Conservation (phyloP, 2,113 vertebrate genomes). For the Morphnarchus princeps region DNA sequence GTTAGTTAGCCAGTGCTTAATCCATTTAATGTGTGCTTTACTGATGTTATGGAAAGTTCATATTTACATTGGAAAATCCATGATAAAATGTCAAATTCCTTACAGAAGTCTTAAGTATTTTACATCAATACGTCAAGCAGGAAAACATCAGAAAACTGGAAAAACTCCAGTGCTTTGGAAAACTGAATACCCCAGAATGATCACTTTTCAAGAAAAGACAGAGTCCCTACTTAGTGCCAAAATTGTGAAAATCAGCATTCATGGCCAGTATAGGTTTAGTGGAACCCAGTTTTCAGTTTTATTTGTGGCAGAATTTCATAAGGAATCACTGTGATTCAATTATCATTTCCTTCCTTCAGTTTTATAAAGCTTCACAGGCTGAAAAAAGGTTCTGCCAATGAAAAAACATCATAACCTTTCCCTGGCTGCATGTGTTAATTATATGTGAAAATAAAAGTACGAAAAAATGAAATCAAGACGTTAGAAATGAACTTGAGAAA, state of each 20-base stretch:
- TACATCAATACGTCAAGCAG: neutral
- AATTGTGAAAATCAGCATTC: neutral
- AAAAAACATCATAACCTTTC: neutral
- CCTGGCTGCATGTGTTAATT: neutral
- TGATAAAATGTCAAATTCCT: neutral
- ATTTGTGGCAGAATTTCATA: neutral
- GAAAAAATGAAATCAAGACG: neutral
- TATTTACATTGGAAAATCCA: neutral
- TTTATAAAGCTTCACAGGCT: neutral
- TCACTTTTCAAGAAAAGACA: neutral
- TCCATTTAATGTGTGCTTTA: neutral
- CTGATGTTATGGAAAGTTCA: neutral
- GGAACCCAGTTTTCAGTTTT: neutral
- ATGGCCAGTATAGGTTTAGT: neutral
- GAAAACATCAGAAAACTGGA: neutral
- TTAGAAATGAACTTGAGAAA: neutral
- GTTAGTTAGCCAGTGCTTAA: neutral
- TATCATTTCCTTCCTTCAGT: neutral
- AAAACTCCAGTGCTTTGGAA: neutral
- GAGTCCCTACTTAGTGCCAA: neutral
- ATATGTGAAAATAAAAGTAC: neutral
- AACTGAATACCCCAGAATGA: neutral
- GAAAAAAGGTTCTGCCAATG: neutral
- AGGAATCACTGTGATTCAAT: neutral
- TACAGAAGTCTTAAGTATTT: neutral